Evolutionary conservation across 2,113 vertebrate genomes (phyloP).

Genomic region (Ptychochromis oligacanthus): DNA sequence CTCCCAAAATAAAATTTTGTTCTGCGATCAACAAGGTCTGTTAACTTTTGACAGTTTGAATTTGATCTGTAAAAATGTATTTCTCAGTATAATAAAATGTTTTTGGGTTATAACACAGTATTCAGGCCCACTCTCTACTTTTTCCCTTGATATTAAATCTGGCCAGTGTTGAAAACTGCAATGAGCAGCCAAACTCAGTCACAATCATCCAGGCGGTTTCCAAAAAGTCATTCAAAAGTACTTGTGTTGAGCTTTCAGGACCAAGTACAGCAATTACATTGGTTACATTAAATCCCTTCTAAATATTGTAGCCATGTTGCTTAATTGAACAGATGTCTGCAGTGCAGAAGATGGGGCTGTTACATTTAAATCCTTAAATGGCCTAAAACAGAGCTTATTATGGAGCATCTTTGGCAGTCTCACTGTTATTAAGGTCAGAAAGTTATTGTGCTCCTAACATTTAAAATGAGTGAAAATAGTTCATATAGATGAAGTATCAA

Average conservation of each 20-base stretch:
- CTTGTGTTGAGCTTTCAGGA: slow-evolving; percentile 24
- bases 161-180: not conserved
- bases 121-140: not conserved
- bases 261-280: slow-evolving; percentile 4
- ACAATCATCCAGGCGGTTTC: slow-evolving; percentile 1
- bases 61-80: not conserved
- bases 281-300: slow-evolving; percentile 4
- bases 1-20: not conserved
- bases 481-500: not conserved
- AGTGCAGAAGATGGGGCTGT: not conserved
- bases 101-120: not conserved
- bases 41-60: not conserved
- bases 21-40: not conserved
- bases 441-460: not conserved
- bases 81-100: not conserved
- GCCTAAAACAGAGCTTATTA: not conserved
- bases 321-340: not conserved
- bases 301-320: not conserved
- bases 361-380: not conserved
- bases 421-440: not conserved
- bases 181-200: not conserved
- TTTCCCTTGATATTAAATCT: not conserved
- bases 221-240: not conserved
- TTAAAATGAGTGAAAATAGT: not conserved
- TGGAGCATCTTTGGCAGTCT: not conserved